Base-by-base conservation (phyloP, 2,797 vertebrate genomes). In the Harpagifer antarcticus region DNA sequence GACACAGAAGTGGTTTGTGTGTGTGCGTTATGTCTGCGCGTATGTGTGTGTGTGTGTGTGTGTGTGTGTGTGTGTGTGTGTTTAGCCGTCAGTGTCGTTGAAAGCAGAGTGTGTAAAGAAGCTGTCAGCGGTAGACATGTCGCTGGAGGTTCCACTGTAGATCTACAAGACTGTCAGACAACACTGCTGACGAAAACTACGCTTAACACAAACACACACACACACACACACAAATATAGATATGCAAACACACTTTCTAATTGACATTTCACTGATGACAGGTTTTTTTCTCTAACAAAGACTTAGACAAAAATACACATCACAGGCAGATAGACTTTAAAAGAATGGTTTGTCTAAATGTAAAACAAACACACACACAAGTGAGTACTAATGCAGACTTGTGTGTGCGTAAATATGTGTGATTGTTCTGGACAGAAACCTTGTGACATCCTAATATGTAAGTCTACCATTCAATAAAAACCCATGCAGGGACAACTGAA, bases 101-200 rank as follows among this genome's bases (percentile, higher is more conserved):
- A 88, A 90, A 91, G 86, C 76, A 56, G 78, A 87, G 81, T 64
- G 77, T 88, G 88, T 86, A 80, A 91, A 92, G 82, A 88, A 91
- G 90, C 92, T 94, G 94, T 93, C 93, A 93, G 83, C 80, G 40
- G 74, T 27, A 88, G 89, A 87, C 81, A 84, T 81, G 79, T 75
- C 66, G 78, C 89, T 81, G 80, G 81, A 91, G 74, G 82, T 87
- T 89, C 90, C 82, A 76, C 81, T 86, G 88, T 84, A 89, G 88
- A 92, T 91, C 89, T 88, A 87, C 76, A 70, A 79, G 76, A 89
- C 87, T 88, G 88, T 94, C 90, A 93, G 90, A 91, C 85, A 75
- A 75, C 85, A 74, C 73, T 81, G 75, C 81, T 86, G 83, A 86
- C 74, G 63, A 91, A 84, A 80, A 74, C 84, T 82, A 68, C 52